These are phyloP conservation scores for Aphaenogaster ashmeadi DNA, from an alignment of 1,140 invertebrate species.

Conservation along the genomic window DNA sequence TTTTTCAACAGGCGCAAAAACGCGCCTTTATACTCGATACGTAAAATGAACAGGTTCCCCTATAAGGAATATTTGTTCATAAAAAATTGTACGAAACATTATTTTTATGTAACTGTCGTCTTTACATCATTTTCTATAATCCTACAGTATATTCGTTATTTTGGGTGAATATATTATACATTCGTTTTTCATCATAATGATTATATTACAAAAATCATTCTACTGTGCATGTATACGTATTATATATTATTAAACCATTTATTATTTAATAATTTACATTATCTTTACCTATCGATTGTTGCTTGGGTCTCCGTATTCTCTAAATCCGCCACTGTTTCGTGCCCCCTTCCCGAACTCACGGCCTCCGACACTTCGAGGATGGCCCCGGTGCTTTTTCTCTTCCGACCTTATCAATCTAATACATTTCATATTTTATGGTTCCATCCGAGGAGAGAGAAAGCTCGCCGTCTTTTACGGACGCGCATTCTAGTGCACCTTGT, in stretches of 20 bases:
- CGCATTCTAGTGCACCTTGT: conserved; percentile 41
- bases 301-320: not conserved
- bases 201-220: not conserved
- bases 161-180: not conserved
- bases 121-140: not conserved
- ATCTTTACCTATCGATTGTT: not conserved
- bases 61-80: not conserved
- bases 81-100: not conserved
- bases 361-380: not conserved
- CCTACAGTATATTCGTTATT: not conserved
- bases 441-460: conserved; percentile 49
- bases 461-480: conserved; percentile 57
- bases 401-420: conserved; percentile 82
- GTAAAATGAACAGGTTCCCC: conserved; percentile 22
- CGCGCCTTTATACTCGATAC: conserved; percentile 30
- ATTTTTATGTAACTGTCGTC: not conserved
- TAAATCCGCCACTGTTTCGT: conserved; percentile 45
- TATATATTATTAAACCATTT: not conserved
- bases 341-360: not conserved
- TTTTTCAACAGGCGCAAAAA: conserved; percentile 59
- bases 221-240: not conserved
- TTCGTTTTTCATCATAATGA: not conserved
- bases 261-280: not conserved
- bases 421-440: conserved; percentile 83
- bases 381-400: conserved; percentile 10